Evolutionary conservation across 2,797 vertebrate genomes (phyloP), one percentile per base, ranked within the genome.

Genomic region (Paguma larvata): DNA sequence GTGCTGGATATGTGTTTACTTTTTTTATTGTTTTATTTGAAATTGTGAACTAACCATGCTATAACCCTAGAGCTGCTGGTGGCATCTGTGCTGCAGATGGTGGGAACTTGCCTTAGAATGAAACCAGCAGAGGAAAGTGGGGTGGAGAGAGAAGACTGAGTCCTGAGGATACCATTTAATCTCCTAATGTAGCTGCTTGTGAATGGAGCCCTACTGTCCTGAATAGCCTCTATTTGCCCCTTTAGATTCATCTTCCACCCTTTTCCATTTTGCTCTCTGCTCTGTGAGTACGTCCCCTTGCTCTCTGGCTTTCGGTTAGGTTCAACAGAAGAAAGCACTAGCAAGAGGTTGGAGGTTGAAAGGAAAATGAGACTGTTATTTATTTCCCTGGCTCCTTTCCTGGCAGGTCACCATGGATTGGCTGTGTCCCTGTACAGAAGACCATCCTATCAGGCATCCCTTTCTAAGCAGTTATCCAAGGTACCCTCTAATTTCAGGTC

Each of bases 1-100:
- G 27, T 87, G 7, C 62, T 59, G 38, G 38, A 14, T 75, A 41
- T 83, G 3, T 95, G 44, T 88, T 82, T 93, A 27, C 13, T 46
- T 21, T 73, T 85, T 79, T 79, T n/a, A 38, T 23, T 82, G n/a
- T 62, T 72, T 93, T 89, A 72, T 84, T 48, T 96, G 18, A 30
- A 94, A 62, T 78, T 73, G 41, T 82, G 23, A 85, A 51, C 41
- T 85, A 94, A 91, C 15, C 72, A 73, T 73, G 27, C 48, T 72
- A 34, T 10, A 19, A 84, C 38, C 67, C 63, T 44, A 68, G 63
- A 91, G 87, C 48, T 93, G 30, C 87, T 89, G 9, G 38, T 87
- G 38, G 62, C 19, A 11, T 94, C 70, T 96, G 21, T 93, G n/a
- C 72, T 85, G 14, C 62, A 85, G 44, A 48, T 93, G 19, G 63